phyloP scores from a whole-genome alignment of 2,797 vertebrate species.

The Uromys caudimaculatus region DNA sequence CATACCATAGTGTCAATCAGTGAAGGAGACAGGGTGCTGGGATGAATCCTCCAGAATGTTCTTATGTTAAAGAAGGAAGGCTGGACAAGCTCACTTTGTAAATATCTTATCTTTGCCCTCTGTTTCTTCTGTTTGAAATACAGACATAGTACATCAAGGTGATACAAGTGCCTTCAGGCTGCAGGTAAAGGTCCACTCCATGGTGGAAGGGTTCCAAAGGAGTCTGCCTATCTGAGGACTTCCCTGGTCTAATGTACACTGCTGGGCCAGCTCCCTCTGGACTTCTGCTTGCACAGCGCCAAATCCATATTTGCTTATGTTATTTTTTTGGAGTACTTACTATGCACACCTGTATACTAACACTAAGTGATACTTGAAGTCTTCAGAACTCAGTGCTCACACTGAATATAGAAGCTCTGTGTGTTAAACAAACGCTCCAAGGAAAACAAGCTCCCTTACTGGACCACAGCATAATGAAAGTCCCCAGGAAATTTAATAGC shows the following conservation, averaged over 20 bases:
- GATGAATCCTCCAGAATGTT: background rate
- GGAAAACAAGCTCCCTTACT: background rate
- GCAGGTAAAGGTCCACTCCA: background rate
- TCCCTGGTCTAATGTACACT: background rate
- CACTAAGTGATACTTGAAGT: background rate
- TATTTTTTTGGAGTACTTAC: background rate
- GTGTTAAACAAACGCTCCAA: background rate
- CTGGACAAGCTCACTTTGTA: background rate
- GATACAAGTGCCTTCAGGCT: background rate
- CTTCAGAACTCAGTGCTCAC: background rate
- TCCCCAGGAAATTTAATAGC: background rate
- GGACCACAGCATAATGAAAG: background rate
- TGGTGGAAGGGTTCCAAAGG: background rate
- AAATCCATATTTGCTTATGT: background rate
- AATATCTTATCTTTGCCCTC: background rate
- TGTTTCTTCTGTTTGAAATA: background rate
- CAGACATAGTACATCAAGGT: background rate
- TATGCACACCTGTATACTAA: background rate
- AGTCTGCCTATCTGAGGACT: fast-evolving
- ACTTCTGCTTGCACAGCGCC: background rate
- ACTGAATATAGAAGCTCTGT: background rate
- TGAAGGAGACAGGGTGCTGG: background rate
- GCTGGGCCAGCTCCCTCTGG: background rate
- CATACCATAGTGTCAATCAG: background rate
- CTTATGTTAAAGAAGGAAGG: background rate